Evolutionary conservation across 1,140 invertebrate species (phyloP), one percentile per base, ranked within the genome.

Genomic region (Varroa destructor): DNA sequence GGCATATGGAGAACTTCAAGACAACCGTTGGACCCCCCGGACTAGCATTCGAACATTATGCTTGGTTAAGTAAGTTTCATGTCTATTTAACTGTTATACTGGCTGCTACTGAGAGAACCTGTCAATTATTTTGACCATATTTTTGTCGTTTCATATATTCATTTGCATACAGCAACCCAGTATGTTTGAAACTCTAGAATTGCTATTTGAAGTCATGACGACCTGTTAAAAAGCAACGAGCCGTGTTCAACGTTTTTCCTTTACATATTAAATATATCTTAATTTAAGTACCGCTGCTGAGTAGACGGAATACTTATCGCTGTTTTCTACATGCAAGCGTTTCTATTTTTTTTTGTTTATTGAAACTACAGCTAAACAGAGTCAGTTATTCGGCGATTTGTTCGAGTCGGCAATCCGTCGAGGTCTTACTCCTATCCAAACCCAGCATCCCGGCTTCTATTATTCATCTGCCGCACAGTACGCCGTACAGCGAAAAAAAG

Each of bases 381-480:
- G 37, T 67, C 79, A 80, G 61, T 77, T 82, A 64, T 97, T 97
- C 85, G 94, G 89, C 46, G 91, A 95, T 78, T 82, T 97, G 54
- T 97, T 97, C 84, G 90, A 94, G 81, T 90, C 94, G 81, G 91
- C 93, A 36, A 91, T 96, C 54, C 86, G 88, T 77, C 84, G 87
- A 76, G 92, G 91, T 40, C 81, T 96, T 64, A 87, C 89, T 43
- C 90, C 91, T 6, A 87, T 93, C 72, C 91, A 95, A 78, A 93
- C 90, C 0, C 91, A 96, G 79, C 92, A 98, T 83, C 94, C 94
- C 37, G 94, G 93, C 0, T 91, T 95, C 79, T 97, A 96, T 82
- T 97, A 90, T 78, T 90, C 97, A 78, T 87, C 90, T 81, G 91
- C 93, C 54, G 93, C 93, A 2, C 87, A 90, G 76, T 88, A 91